These are phyloP conservation scores for Danio rerio DNA, from an alignment of 2,113 vertebrate genomes.

Conservation along the genomic window GRCz12tu NC_133192.1:31089501-31090000, in stretches of 20 bases:
- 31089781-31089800: neutral
- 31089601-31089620: conserved; percentile 38
- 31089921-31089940: conserved; percentile 20
- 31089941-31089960: conserved; percentile 36
- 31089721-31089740: conserved; percentile 27
- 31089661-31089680: conserved; percentile 48
- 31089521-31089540: conserved; percentile 52
- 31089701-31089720: conserved; percentile 27
- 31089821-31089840: neutral
- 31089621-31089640: conserved; percentile 34
- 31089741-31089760: neutral
- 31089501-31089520: conserved; percentile 74
- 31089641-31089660: conserved; percentile 45
- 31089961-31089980: conserved; percentile 3
- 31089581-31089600: conserved; percentile 47
- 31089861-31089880: neutral
- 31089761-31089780: neutral
- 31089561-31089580: conserved; percentile 40
- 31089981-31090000: conserved; percentile 38
- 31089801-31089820: neutral
- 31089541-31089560: too few relatives aligned
- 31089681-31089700: conserved; percentile 47
- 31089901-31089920: conserved; percentile 29
- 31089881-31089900: conserved; percentile 3
- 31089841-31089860: neutral